Evolutionary conservation across 1,140 invertebrate genomes (phyloP), one percentile per base, ranked within the genome.

Genomic region (Brachystomella parvula): DNA sequence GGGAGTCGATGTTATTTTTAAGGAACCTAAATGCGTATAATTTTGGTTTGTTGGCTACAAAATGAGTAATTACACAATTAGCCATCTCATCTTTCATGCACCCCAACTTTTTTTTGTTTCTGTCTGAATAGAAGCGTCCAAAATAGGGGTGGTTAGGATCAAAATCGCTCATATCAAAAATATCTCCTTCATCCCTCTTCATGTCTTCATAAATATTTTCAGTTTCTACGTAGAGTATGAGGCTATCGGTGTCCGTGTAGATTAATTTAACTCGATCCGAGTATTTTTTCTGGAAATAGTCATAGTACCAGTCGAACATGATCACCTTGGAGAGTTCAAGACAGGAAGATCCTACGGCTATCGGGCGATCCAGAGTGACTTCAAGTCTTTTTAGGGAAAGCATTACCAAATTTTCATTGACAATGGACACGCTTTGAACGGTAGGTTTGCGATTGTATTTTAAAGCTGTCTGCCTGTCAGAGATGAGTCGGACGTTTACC

Each of bases 321-420:
- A 73, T 61, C 19, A 62, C 73, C 75, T 79, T 78, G n/a, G 75
- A 75, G 39, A 79, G 63, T 66, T 80, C 78, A 65, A 81, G 65
- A 58, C 80, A 74, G 58, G 63, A 60, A 66, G 77, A 75, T 60
- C 78, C 78, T 62, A 77, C 73, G 60, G 78, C 77, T 33, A 79
- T 75, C 0, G 78, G 76, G 74, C 79, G 79, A 71, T 78, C 75
- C 59, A 78, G 74, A 56, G 63, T 35, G 53, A 77, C 35, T 65
- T 75, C 71, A 3, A 69, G 64, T 73, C 75, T 75, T 32, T 72
- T 65, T 64, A 78, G 63, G 74, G 79, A 73, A 61, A 79, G 70
- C 6, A 75, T 74, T n/a, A 76, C 71, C 47, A 77, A 69, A 66
- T 77, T 73, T 68, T 76, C 73, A 65, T 74, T 67, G 67, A 80